Evolutionary conservation across 2,888 invertebrate genomes (phyloP).

Genomic region (Leptopilina syphax): DNA sequence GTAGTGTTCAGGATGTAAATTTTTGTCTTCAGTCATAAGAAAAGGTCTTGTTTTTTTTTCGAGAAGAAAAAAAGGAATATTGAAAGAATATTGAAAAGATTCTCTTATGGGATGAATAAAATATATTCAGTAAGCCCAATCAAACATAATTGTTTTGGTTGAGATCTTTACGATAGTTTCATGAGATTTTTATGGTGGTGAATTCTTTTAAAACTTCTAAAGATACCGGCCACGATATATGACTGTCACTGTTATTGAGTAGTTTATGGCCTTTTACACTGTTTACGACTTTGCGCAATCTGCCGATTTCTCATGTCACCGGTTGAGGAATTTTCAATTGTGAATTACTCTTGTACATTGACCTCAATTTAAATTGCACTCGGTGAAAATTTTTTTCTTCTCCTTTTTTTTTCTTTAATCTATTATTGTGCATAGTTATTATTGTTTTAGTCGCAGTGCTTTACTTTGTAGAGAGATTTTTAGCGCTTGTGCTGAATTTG

Average conservation of each 20-base stretch:
- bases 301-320: conserved; percentile 15
- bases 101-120: background rate
- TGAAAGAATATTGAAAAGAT: background rate
- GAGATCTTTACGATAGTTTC: conserved; percentile 34
- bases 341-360: conserved; percentile 28
- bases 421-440: background rate
- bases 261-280: conserved; percentile 24
- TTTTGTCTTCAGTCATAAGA: background rate
- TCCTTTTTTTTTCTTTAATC: background rate
- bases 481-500: no score
- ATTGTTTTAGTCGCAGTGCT: no score
- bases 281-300: conserved; percentile 19
- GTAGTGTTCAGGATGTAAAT: conserved; percentile 23
- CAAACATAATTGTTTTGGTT: conserved; percentile 16
- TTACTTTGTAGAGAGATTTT: no score
- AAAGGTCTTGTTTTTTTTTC: no score
- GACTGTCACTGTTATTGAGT: conserved; percentile 34
- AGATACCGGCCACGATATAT: conserved; percentile 33
- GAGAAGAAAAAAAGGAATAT: no score
- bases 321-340: conserved; percentile 17
- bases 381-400: background rate
- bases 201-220: conserved; percentile 25
- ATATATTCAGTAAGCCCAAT: conserved; percentile 2
- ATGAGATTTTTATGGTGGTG: conserved; percentile 27
- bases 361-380: background rate